Conservation (phyloP, 2,888 invertebrate genomes). For the Drosophila rubida region DNA sequence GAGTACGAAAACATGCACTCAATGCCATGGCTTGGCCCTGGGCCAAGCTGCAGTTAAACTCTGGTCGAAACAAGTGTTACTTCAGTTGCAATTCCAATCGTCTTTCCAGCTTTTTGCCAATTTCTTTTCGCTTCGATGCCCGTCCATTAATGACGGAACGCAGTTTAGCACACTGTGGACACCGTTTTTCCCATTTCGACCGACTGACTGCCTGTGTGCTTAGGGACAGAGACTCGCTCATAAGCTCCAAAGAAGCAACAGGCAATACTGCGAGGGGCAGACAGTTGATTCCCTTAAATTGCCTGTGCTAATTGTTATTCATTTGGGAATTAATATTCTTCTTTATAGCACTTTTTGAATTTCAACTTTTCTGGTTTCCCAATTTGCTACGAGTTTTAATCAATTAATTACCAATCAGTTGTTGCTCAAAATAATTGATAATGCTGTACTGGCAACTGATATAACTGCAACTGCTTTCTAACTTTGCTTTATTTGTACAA, state of each 20-base stretch:
- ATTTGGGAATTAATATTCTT: too few species aligned
- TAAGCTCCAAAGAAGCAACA: neutral
- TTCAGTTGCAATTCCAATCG: constrained; percentile 2
- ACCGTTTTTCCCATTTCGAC: neutral
- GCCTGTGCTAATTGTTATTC: too few species aligned
- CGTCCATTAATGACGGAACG: neutral
- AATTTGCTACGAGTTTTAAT: too few species aligned
- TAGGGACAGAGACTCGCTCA: constrained; percentile 5
- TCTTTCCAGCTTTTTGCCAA: neutral
- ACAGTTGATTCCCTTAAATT: too few species aligned
- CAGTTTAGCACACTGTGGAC: neutral
- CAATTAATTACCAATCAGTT: too few species aligned
- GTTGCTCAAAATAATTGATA: too few species aligned
- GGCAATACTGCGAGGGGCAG: neutral
- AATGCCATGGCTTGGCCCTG: neutral
- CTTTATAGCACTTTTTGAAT: too few species aligned
- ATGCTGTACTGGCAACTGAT: too few species aligned
- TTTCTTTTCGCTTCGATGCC: neutral
- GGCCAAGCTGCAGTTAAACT: neutral
- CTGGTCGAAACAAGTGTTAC: neutral
- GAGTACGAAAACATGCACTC: neutral
- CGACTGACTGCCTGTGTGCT: neutral
- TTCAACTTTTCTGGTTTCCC: too few species aligned
- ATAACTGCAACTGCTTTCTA: too few species aligned
- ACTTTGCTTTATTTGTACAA: too few species aligned